phyloP scores from a whole-genome alignment of 2,113 vertebrate genomes.

The Oncorhynchus gorbuscha region DNA sequence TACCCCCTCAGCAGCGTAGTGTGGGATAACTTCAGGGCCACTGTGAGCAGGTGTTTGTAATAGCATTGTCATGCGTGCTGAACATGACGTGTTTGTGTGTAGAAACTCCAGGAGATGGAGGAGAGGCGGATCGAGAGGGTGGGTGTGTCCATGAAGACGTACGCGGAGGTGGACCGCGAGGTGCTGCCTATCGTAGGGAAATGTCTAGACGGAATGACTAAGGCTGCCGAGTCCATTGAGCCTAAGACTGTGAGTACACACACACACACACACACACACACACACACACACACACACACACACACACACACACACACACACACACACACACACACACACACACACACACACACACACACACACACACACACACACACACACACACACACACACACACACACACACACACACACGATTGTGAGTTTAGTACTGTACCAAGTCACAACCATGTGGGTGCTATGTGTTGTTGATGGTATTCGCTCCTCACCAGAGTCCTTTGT shows the following conservation, averaged over 20 bases:
- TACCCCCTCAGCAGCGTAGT: not conserved
- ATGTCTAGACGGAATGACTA: constrained; percentile 93
- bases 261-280: not conserved
- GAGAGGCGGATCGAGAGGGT: constrained; percentile 85
- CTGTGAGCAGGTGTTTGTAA: not conserved
- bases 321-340: constrained; percentile 13
- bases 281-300: not conserved
- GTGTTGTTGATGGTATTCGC: not conserved
- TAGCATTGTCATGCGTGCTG: constrained; percentile 60
- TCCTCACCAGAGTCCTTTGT: too few relatives aligned
- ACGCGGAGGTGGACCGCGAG: constrained; percentile 90
- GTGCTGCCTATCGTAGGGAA: constrained; percentile 95
- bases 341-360: constrained; percentile 28
- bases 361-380: constrained; percentile 12
- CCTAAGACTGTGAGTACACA: constrained; percentile 83
- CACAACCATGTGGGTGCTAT: not conserved
- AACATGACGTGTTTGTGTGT: constrained; percentile 53
- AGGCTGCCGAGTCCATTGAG: constrained; percentile 85
- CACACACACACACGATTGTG: not conserved
- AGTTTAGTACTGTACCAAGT: too few relatives aligned
- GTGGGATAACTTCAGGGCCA: not conserved
- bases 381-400: constrained; percentile 26
- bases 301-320: not conserved
- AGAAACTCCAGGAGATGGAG: constrained; percentile 99
- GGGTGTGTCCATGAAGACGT: constrained; percentile 90